Conservation (phyloP, 2,888 invertebrate species). For the Boloria selene region DNA sequence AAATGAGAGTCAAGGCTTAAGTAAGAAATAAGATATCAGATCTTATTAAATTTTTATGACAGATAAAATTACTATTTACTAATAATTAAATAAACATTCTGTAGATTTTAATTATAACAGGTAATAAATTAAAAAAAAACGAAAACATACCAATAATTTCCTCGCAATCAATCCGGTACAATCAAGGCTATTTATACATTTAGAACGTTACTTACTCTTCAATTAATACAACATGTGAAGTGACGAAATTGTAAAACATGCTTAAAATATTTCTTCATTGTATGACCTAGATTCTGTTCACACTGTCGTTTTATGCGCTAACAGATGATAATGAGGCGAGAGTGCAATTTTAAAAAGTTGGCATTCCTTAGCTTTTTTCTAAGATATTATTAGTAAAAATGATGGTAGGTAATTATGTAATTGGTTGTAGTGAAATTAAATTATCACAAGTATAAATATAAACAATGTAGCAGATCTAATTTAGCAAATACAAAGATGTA, state of each 20-base stretch:
- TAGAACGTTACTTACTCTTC: slow-evolving; percentile 32
- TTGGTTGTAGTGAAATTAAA: no score
- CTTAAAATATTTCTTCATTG: slow-evolving; percentile 11
- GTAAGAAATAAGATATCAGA: no score
- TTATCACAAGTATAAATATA: no score
- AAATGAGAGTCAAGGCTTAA: no score
- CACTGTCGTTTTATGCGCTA: slow-evolving; percentile 5
- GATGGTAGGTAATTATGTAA: no score
- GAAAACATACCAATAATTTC: neutral
- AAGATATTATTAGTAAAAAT: no score
- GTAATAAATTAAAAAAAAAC: neutral
- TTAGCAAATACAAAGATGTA: no score
- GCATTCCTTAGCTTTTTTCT: neutral
- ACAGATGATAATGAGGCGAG: neutral
- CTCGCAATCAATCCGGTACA: slow-evolving; percentile 5
- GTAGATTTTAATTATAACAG: slow-evolving; percentile 5
- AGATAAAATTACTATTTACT: no score
- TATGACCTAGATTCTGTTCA: slow-evolving; percentile 18
- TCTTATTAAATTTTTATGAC: no score
- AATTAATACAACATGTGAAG: slow-evolving; percentile 22
- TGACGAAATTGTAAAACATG: slow-evolving; percentile 16
- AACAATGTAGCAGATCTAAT: no score
- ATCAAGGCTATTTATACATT: slow-evolving; percentile 24
- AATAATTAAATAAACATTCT: neutral
- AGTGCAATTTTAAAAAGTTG: neutral